A percentile compares a stretch with the other conserved stretches of the same genome.
These are phyloP conservation scores for Cynodonichthys magdalenae DNA, from an alignment of 2,797 vertebrate genomes.

Conservation along the genomic window DNA sequence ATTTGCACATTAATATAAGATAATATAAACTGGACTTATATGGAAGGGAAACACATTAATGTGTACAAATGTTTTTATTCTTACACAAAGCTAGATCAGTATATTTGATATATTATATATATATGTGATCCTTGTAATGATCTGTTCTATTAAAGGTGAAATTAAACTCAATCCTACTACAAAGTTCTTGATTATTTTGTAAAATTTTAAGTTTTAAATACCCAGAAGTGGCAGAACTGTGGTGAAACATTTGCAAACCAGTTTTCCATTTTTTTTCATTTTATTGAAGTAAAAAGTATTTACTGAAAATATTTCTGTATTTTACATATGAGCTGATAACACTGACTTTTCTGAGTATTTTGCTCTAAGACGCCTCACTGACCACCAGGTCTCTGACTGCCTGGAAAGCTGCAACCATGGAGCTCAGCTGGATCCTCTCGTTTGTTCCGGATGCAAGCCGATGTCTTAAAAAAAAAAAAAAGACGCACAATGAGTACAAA, in stretches of 20 bases:
- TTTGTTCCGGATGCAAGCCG: constrained; percentile 90
- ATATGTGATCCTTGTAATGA: too few relatives aligned
- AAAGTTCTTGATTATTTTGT: background rate
- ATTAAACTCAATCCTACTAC: too few relatives aligned
- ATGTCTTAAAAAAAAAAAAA: constrained; percentile 76
- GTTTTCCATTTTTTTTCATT: background rate
- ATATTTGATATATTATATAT: too few relatives aligned
- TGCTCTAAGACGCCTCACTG: constrained; percentile 84
- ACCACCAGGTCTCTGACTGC: constrained; percentile 92
- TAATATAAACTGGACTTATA: constrained; percentile 31
- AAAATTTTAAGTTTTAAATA: background rate
- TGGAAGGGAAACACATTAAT: constrained; percentile 34
- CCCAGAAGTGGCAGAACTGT: background rate
- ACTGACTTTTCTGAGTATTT: background rate
- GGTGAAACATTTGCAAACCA: background rate
- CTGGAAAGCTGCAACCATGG: constrained; percentile 95
- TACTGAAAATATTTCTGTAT: background rate
- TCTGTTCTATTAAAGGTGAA: too few relatives aligned
- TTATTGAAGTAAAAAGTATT: background rate
- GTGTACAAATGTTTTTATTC: constrained; percentile 5
- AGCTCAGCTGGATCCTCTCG: constrained; percentile 97
- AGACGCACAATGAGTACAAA: background rate
- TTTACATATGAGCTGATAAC: background rate
- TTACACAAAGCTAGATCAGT: background rate
- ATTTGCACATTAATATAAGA: constrained; percentile 38